Base-by-base conservation (phyloP, 1,140 invertebrate species). In the Leptinotarsa texana region DNA sequence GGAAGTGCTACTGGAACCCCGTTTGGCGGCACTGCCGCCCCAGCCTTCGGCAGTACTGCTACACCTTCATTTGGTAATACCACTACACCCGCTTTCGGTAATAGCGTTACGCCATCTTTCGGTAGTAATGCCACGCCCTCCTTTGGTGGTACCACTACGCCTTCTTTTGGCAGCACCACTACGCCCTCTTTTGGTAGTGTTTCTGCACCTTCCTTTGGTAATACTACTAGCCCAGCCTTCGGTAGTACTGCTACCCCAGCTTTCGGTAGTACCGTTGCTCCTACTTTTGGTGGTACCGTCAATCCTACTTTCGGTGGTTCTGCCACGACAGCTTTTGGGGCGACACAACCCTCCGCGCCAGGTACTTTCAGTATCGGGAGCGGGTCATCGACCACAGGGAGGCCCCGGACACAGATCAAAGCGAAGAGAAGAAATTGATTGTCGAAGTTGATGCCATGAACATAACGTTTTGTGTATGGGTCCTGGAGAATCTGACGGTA, bases 381-480 rank as follows among this genome's bases (percentile, higher is more conserved):
- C 13, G 71, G 71, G 11, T 18, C 69, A 6, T 42, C 61, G 5
- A 42, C n/a, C 21, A 21, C 70, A 5, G 48, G 57, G 13, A 72
- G 24, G 21, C 18, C 68, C 13, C 42, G 68, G n/a, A 72, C 69
- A 13, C 71, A 73, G 17, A 42, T 73, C 27, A 73, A 63, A 22
- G 61, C 71, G 3, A 73, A 73, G 62, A 73, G 71, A 18, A 63
- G 71, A 48, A 73, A 33, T 73, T 73, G 69, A 70, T 70, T 70
- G 22, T 48, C 6, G 22, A 70, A 70, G 22, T 22, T 57, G 22
- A 51, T 70, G 21, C 22, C 17, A 21, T 13, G 67, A 42, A 48
- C 15, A 13, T 69, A 27, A 69, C n/a, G n/a, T 66, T 66, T 62
- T 62, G 33, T 42, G 33, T 42, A 11, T 42, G 33, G 33, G 8